Conservation (phyloP, 1,140 invertebrate species). For the Archivesica marissinica region DNA sequence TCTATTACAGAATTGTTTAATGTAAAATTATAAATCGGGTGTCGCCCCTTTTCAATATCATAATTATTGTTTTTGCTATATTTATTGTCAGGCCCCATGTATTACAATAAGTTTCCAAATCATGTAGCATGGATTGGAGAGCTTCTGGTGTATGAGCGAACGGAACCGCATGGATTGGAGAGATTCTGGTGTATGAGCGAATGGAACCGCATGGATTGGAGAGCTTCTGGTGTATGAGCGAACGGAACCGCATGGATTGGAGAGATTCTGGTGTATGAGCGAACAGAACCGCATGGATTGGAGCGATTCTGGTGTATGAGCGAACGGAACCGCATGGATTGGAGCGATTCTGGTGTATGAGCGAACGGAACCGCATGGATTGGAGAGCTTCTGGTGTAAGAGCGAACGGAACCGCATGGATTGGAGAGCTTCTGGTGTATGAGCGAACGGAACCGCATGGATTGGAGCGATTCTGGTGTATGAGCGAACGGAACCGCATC, state of each 20-base stretch:
- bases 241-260: not conserved
- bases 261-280: not conserved
- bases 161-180: not conserved
- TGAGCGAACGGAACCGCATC: not conserved
- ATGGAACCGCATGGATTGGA: not conserved
- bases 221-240: not conserved
- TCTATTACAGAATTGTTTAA: not conserved
- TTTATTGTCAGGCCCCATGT: not conserved
- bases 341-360: not conserved
- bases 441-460: no score
- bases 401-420: no score
- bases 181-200: not conserved
- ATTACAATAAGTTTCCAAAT: conserved; percentile 18
- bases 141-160: not conserved
- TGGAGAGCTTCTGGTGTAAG: no score
- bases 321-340: not conserved
- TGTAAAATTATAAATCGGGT: not conserved
- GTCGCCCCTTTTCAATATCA: conserved; percentile 16
- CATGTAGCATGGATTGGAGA: conserved; percentile 8
- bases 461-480: not conserved
- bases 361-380: conserved; percentile 2
- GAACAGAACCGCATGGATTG: not conserved
- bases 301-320: not conserved
- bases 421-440: no score
- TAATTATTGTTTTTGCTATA: conserved; percentile 12